Conservation (phyloP, 2,797 vertebrate genomes). For the Oreochromis mossambicus region DNA sequence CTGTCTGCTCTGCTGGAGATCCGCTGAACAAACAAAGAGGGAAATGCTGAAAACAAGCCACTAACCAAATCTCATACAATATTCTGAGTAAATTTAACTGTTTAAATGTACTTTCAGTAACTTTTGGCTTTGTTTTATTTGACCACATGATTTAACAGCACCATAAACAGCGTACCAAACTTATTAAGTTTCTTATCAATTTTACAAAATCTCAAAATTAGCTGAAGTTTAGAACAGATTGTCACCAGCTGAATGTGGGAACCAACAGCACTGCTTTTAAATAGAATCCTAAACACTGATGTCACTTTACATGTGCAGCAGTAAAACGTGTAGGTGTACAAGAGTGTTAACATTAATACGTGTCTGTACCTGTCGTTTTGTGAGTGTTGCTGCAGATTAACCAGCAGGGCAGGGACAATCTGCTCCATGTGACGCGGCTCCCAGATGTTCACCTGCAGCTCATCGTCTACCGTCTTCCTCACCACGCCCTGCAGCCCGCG, state of each 20-base stretch:
- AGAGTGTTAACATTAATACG: not conserved
- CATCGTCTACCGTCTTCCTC: constrained; percentile 91
- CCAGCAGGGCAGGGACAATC: constrained; percentile 86
- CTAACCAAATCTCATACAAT: not conserved
- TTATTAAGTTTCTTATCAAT: not conserved
- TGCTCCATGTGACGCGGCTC: constrained; percentile 95
- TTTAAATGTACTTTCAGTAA: not conserved
- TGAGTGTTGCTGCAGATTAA: constrained; percentile 48
- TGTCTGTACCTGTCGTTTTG: not conserved
- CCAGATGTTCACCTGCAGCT: constrained; percentile 94
- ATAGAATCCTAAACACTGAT: not conserved
- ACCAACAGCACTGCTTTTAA: not conserved
- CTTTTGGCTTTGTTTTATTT: not conserved
- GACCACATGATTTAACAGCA: not conserved
- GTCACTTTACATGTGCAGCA: not conserved
- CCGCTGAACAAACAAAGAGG: constrained; percentile 7
- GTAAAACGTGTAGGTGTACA: not conserved
- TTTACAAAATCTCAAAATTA: not conserved
- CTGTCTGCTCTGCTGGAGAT: constrained; percentile 61
- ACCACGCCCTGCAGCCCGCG: constrained; percentile 91
- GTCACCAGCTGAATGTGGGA: not conserved
- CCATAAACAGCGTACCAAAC: not conserved
- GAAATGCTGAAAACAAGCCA: not conserved
- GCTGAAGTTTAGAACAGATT: not conserved
- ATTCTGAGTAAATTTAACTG: not conserved